Percentiles rank a stretch among this genome's conserved stretches.
Evolutionary conservation across 2,113 vertebrate genomes (phyloP).

Genomic region (Chaetodon auriga): DNA sequence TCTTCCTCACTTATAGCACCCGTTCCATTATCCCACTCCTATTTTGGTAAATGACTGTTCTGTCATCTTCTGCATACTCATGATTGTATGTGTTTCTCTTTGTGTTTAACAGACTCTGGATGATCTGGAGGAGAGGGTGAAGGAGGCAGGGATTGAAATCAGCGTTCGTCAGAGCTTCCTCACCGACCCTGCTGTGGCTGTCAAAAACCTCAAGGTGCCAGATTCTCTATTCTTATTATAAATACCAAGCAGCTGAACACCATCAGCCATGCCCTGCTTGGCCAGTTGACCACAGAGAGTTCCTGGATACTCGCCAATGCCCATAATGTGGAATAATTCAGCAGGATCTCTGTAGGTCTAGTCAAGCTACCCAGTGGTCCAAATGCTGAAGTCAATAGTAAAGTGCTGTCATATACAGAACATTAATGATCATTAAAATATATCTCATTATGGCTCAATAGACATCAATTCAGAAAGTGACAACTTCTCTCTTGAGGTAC

Average conservation of each 20-base stretch:
- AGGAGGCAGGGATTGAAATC: constrained; percentile 38
- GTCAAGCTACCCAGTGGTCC: not conserved
- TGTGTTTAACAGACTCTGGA: constrained; percentile 38
- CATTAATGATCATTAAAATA: not conserved
- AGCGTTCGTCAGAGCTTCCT: constrained; percentile 42
- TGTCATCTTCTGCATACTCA: not conserved
- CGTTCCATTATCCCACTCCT: not conserved
- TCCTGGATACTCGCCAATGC: not conserved
- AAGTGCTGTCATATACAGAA: not conserved
- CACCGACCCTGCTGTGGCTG: constrained; percentile 31
- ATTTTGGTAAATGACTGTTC: not conserved
- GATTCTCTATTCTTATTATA: not conserved
- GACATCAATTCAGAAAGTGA: not conserved
- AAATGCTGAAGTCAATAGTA: not conserved
- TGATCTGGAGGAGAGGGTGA: constrained; percentile 31
- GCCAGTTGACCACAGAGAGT: not conserved
- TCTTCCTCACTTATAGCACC: not conserved
- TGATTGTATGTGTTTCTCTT: constrained; percentile 1
- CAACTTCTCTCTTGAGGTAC: not conserved
- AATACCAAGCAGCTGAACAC: constrained; percentile 1
- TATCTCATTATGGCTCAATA: not conserved
- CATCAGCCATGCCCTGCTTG: not conserved
- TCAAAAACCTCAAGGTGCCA: constrained; percentile 36
- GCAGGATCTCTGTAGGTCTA: not conserved
- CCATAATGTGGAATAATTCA: not conserved